Base-by-base conservation (phyloP, 2,797 vertebrate species). In the Balearica regulorum region DNA sequence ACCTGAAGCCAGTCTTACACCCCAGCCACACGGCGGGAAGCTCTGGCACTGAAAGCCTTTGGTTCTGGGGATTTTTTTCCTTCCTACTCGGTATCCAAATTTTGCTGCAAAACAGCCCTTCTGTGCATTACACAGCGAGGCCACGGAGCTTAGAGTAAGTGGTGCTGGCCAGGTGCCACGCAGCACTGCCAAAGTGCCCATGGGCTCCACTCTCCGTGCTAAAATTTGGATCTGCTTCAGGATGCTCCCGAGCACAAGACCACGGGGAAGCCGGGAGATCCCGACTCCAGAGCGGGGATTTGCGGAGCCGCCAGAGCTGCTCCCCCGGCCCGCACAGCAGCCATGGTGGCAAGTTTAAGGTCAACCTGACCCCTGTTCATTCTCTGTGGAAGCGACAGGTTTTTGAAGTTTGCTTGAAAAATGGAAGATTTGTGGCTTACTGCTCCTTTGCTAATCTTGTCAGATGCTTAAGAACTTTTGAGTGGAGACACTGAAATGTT, bases 141-240 rank as follows among this genome's bases (percentile, higher is more conserved):
- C 92, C 71, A n/a, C 2, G 4, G 83, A 84, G 87, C 94, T 96
- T 39, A 68, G 92, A 78, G 69, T 82, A 80, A 97, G 90, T 26
- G 79, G 58, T 78, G 91, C 84, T 97, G 96, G 96, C 96, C 1
- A 0, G 62, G 49, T 22, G 96, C 94, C 96, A 93, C 4, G 0
- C 71, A 92, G 68, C 78, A 6, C 78, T 96, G 96, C 95, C 94
- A 89, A 94, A 95, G 87, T 87, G 86, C 92, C 96, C 94, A 70
- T 95, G 92, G 94, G 94, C 91, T 94, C 94, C 33, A 1, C 75
- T 83, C 90, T 90, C 84, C 6, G 11, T 78, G 84, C 77, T 90
- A 87, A 83, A 92, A 85, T 89, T 85, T 96, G 96, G 78, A 95
- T 95, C 55, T 83, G 92, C 71, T 92, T 96, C 94, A 94, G 87